These are phyloP conservation scores for Helarctos malayanus DNA, from an alignment of 2,797 vertebrate species.

Conservation along the genomic window DNA sequence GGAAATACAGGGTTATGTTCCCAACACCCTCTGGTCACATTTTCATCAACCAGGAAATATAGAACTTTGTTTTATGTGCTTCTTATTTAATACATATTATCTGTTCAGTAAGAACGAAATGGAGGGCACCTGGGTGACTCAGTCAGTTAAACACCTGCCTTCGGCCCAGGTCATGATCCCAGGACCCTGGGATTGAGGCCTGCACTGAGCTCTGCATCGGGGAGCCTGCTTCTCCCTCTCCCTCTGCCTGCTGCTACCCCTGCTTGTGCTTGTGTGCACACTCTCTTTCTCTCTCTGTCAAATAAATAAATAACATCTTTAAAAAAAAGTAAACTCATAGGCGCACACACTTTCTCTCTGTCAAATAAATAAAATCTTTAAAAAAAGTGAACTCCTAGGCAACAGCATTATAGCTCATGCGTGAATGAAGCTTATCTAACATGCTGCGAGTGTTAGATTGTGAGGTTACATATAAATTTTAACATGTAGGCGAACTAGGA, in stretches of 20 bases:
- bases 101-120: not conserved
- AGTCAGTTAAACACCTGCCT: not conserved
- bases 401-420: not conserved
- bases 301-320: not conserved
- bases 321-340: not conserved
- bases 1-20: not conserved
- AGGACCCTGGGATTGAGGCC: not conserved
- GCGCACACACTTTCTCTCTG: not conserved
- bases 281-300: not conserved
- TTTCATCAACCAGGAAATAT: not conserved
- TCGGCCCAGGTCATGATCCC: not conserved
- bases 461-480: constrained; percentile 38
- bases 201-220: not conserved
- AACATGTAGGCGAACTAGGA: not conserved
- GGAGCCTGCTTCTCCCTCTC: not conserved
- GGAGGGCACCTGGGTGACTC: not conserved
- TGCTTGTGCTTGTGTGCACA: not conserved
- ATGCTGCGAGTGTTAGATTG: not conserved
- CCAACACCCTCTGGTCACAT: not conserved
- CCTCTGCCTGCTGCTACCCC: not conserved
- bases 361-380: not conserved
- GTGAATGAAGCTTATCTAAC: not conserved
- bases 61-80: constrained; percentile 8
- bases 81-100: not conserved
- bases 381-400: not conserved